phyloP scores from a whole-genome alignment of 2,113 vertebrate genomes.

The Chitala chitala region DNA sequence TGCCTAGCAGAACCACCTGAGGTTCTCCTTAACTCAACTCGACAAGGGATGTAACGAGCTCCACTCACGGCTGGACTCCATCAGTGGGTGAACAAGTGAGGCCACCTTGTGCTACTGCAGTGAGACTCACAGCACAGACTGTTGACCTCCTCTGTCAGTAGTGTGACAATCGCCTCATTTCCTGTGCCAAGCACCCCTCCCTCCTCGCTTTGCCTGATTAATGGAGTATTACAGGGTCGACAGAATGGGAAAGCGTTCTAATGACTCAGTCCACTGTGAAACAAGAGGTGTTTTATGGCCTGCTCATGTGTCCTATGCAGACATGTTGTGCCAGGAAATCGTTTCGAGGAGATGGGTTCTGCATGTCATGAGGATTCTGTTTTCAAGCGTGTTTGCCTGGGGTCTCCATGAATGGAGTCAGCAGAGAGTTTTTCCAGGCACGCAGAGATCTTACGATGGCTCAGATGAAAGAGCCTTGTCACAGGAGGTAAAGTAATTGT shows the following conservation, averaged over 20 bases:
- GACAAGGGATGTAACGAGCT: too few species aligned
- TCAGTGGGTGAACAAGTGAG: too few species aligned
- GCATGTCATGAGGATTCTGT: too few species aligned
- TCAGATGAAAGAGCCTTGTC: conserved; percentile 2
- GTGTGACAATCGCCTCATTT: background rate
- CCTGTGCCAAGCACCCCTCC: background rate
- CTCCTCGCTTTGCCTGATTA: background rate
- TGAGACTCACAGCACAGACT: background rate
- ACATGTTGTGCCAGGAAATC: too few species aligned
- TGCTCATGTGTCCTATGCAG: background rate
- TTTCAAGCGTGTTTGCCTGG: background rate
- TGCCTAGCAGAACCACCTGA: too few species aligned
- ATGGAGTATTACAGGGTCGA: background rate
- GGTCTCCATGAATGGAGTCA: background rate
- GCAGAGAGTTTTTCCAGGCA: background rate
- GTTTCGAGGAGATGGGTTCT: background rate
- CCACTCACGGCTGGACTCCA: too few species aligned
- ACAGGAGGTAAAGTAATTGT: conserved; percentile 5
- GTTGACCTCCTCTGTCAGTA: background rate
- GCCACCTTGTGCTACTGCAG: too few species aligned
- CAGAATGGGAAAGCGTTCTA: background rate
- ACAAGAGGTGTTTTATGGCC: background rate
- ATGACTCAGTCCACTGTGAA: background rate
- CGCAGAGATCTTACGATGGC: background rate
- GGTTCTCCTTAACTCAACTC: too few species aligned